Base-by-base conservation (phyloP, 2,888 invertebrate species). In the Hofmannophila pseudospretella region DNA sequence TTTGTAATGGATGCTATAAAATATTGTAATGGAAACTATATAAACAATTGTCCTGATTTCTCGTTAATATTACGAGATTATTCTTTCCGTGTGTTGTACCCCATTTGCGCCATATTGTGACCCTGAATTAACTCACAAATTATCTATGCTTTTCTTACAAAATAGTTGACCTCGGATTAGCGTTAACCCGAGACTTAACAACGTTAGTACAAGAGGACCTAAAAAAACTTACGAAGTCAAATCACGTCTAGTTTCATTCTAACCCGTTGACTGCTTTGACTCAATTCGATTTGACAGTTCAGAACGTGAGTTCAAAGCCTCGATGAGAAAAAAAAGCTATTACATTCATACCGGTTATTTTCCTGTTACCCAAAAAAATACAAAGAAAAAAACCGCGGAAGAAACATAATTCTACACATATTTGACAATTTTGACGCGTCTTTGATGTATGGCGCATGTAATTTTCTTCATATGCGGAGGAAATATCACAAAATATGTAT, bases 401-500 rank as follows among this genome's bases (percentile, higher is more conserved):
- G 23, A 4, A 23, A 23, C 23, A 23, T 23, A 23, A 23, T 23
- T 23, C 23, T 23, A n/a, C 23, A n/a, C 22, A 34, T 16, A 34
- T 25, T 26, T 27, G 27, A 19, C 36, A 31, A 36, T 31, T 36
- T 34, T 38, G 38, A 38, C 38, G 25, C 25, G 4, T n/a, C 25
- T 38, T 38, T 38, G 38, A 38, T 38, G 38, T 31, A 38, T 38
- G 34, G 30, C 12, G 7, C 13, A n/a, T 27, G 4, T n/a, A 8
- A 23, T 31, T 29, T 16, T 29, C 16, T 2, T 4, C 7, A 16
- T 30, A n/a, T 22, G 23, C n/a, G 23, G 23, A 7, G 14, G 26
- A 26, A 10, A 16, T 8, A 13, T 12, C 25, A 10, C 13, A 12
- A 22, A 13, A 32, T 23, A 23, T 23, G 8, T 8, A 7, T 19